Conservation (phyloP, 2,888 invertebrate genomes). For the Noctua comes region DNA sequence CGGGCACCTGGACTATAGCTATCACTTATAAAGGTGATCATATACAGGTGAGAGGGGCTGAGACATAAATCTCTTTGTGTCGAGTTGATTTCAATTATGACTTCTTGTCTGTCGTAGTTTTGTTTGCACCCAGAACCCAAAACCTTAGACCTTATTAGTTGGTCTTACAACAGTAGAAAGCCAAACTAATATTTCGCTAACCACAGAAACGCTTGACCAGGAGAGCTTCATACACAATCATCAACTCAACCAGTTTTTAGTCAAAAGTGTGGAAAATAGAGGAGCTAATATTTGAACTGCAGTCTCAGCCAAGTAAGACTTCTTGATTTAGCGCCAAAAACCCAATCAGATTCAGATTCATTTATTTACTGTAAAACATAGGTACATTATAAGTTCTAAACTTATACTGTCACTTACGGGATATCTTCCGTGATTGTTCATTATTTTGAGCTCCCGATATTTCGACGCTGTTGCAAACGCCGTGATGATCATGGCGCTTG, state of each 20-base stretch:
- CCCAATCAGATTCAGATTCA: too few relatives aligned
- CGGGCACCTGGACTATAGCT: constrained; percentile 99
- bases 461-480: too few relatives aligned
- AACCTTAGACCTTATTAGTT: not conserved
- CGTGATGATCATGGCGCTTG: too few relatives aligned
- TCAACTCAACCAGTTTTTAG: not conserved
- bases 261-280: not conserved
- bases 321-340: not conserved
- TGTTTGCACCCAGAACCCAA: not conserved
- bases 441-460: too few relatives aligned
- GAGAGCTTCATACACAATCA: not conserved
- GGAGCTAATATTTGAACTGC: not conserved
- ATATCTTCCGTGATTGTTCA: too few relatives aligned
- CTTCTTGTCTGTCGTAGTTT: not conserved
- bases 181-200: not conserved
- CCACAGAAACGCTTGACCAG: not conserved
- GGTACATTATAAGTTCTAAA: too few relatives aligned
- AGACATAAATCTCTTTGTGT: not conserved
- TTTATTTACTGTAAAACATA: too few relatives aligned
- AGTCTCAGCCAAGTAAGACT: not conserved
- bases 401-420: too few relatives aligned
- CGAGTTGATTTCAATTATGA: not conserved
- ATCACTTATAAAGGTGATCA: constrained; percentile 99
- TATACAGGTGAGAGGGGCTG: constrained; percentile 91
- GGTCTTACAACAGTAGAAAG: not conserved